Evolutionary conservation across 1,140 invertebrate genomes (phyloP), one percentile per base, ranked within the genome.

Genomic region (Tetramorium simillimum): DNA sequence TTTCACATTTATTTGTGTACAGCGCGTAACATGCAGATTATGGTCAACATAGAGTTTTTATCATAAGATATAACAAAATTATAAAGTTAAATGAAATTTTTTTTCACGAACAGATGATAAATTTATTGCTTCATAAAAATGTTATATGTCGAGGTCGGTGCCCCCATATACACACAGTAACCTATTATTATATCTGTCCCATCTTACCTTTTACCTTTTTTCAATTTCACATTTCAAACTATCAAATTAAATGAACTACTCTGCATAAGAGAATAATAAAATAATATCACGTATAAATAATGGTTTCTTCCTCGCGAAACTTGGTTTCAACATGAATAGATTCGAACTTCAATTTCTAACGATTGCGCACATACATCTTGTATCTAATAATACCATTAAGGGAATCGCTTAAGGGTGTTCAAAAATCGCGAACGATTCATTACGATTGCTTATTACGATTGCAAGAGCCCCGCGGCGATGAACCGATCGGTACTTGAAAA

Each of bases 401-500:
- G 18, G 33, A 65, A 16, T 58, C 51, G 37, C 51, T 73, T 24
- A 37, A 51, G 28, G n/a, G 10, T 3, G 18, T 21, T 51, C 0
- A 33, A 82, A 43, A 72, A 33, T 73, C 7, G 28, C 18, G 10
- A 24, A 46, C 67, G 21, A 82, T 28, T 46, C 67, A 21, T 0
- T 16, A 43, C 51, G 43, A 49, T 33, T 62, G 33, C 28, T 60
- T 43, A 14, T 82, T 58, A 70, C 33, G n/a, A 69, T 40, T 69
- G 28, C 60, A 51, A 12, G 16, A 12, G 28, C 18, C 43, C 9
- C 53, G 43, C 43, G 80, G 24, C 80, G 80, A 84, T 75, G 80
- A 60, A 75, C 80, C 67, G 51, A 58, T 58, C 40, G 40, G 56
- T 75, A 40, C 40, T 28, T 46, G n/a, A 43, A 60, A 9, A 84